Evolutionary conservation across 1,140 invertebrate species (phyloP).

Genomic region (Pararge aegeria): DNA sequence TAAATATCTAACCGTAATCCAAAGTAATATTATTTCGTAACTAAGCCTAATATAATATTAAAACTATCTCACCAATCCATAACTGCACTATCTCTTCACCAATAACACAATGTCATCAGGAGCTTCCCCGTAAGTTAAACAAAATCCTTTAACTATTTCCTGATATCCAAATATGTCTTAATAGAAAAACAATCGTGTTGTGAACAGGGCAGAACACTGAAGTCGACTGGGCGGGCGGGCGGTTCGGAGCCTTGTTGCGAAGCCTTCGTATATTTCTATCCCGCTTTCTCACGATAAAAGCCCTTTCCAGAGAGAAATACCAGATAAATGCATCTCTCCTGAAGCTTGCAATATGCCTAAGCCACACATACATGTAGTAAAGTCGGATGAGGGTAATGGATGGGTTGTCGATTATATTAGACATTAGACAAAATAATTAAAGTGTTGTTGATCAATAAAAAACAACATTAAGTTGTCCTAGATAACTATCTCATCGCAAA

Average conservation of each 20-base stretch:
- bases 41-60: background rate
- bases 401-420: background rate
- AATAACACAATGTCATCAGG: background rate
- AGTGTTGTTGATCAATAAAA: background rate
- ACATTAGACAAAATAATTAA: background rate
- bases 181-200: conserved; percentile 26
- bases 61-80: conserved; percentile 25
- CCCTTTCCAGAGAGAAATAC: conserved; percentile 37
- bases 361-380: conserved; percentile 11
- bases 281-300: conserved; percentile 39
- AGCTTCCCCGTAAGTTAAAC: background rate
- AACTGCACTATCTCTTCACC: conserved; percentile 6
- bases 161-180: too few species aligned
- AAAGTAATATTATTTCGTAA: background rate
- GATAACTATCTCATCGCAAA: background rate
- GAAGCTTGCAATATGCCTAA: conserved; percentile 39
- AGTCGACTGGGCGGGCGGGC: conserved; percentile 72
- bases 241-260: conserved; percentile 46
- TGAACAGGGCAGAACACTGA: conserved; percentile 46
- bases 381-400: conserved; percentile 7
- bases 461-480: background rate
- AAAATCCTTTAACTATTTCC: background rate
- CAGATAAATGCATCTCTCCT: conserved; percentile 49
- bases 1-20: background rate
- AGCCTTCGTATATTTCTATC: conserved; percentile 53